Evolutionary conservation across 1,140 invertebrate species (phyloP), one percentile per base, ranked within the genome.

Genomic region (Brachionus rotundiformis): DNA sequence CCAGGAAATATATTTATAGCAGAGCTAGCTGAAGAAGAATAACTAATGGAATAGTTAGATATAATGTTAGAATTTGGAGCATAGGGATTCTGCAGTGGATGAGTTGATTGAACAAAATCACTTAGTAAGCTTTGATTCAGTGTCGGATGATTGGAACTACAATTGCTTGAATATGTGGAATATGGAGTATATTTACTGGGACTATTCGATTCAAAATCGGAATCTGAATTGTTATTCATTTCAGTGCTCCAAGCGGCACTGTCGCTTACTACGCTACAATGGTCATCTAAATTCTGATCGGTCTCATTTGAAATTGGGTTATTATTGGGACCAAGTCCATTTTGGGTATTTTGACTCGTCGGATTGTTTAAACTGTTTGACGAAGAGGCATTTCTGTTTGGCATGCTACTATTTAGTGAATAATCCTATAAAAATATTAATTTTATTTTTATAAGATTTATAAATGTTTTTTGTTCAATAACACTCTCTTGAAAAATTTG

Each of bases 151-250:
- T 13, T 39, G 6, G 76, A 59, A 31, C 76, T 63, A 59, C 7
- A 59, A 63, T 79, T 39, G 59, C 76, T 79, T 13, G 76, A 79
- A 59, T 59, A 79, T 23, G 76, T 79, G 19, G 76, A 79, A 19
- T 79, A 79, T 2, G 76, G 59, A 5, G 76, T 79, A 23, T 79
- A 79, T 79, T 79, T 79, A 27, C 76, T 79, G 31, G 76, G 76
- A 63, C 76, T 79, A 13, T 79, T 79, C 10, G 76, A 79, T 63
- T 79, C 76, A 36, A 79, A 79, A 54, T 79, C 76, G 8, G 76
- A 79, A 41, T 79, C 76, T 8, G 31, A 39, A 59, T 79, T 79
- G 23, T 59, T 63, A 19, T 59, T 79, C 76, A 79, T 79, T 39
- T 79, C 76, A 16, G 76, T 79, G 16, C 76, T 79, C 76, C 76